Evolutionary conservation across 2,888 invertebrate genomes (phyloP).

Genomic region (Sphaeridia pumilis): DNA sequence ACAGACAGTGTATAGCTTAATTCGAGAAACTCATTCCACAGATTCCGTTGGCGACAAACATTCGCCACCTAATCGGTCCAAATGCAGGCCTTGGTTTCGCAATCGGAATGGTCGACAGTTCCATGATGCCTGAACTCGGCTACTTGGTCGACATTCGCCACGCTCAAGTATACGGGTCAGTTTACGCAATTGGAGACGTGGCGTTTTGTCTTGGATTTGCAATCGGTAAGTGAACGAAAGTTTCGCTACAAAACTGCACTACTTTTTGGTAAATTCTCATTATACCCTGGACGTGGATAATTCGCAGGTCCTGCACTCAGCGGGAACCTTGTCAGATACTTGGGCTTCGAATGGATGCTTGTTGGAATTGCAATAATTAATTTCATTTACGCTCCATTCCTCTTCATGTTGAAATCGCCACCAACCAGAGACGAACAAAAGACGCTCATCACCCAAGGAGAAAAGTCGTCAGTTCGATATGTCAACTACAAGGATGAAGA

Average conservation of each 20-base stretch:
- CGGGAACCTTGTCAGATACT: slow-evolving; percentile 82
- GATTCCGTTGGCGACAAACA: slow-evolving; percentile 87
- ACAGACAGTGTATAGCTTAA: neutral
- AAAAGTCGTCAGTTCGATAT: slow-evolving; percentile 85
- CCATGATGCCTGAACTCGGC: slow-evolving; percentile 99
- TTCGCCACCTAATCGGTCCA: slow-evolving; percentile 86
- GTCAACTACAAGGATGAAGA: slow-evolving; percentile 91
- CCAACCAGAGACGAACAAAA: slow-evolving; percentile 89
- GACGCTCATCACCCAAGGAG: slow-evolving; percentile 77
- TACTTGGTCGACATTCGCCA: slow-evolving; percentile 95
- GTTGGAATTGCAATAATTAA: slow-evolving; percentile 89
- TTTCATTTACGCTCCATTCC: slow-evolving; percentile 84
- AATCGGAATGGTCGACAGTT: slow-evolving; percentile 99
- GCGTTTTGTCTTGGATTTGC: slow-evolving; percentile 98
- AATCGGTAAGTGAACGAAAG: slow-evolving; percentile 64
- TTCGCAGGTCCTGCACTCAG: slow-evolving; percentile 72
- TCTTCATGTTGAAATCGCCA: slow-evolving; percentile 76
- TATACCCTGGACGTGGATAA: no score
- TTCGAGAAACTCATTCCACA: slow-evolving; percentile 39
- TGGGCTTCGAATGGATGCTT: slow-evolving; percentile 97
- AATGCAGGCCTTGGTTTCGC: slow-evolving; percentile 97
- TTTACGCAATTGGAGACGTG: slow-evolving; percentile 98
- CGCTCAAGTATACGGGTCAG: slow-evolving; percentile 93
- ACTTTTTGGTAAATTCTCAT: no score
- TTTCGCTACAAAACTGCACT: no score